Evolutionary conservation across 2,888 invertebrate species (phyloP).

Genomic region (Furcula furcula): DNA sequence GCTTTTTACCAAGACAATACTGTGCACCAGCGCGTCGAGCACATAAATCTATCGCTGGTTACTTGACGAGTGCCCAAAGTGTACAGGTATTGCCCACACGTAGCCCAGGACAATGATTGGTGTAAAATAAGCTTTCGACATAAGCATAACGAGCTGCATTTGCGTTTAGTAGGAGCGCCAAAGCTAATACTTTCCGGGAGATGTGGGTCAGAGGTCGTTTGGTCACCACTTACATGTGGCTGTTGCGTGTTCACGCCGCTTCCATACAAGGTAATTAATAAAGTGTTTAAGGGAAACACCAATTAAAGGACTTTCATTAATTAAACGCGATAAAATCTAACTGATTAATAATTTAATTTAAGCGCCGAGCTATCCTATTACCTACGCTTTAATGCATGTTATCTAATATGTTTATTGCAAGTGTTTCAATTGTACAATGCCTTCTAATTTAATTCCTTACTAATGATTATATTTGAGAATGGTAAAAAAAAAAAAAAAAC

Average conservation of each 20-base stretch:
- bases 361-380: slow-evolving; percentile 32
- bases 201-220: slow-evolving; percentile 59
- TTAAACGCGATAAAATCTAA: slow-evolving; percentile 49
- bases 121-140: slow-evolving; percentile 63
- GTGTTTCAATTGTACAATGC: no score
- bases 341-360: slow-evolving; percentile 43
- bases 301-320: slow-evolving; percentile 59
- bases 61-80: slow-evolving; percentile 40
- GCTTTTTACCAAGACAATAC: no score
- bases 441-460: no score
- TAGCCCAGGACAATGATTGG: slow-evolving; percentile 42
- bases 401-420: slow-evolving; percentile 16
- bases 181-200: slow-evolving; percentile 59
- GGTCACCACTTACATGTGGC: slow-evolving; percentile 41
- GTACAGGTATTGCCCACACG: slow-evolving; percentile 32
- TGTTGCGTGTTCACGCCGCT: slow-evolving; percentile 47
- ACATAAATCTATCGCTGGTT: slow-evolving; percentile 28
- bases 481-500: no score
- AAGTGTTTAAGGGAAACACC: slow-evolving; percentile 50
- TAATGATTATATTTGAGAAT: no score
- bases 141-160: slow-evolving; percentile 63
- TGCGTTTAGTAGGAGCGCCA: slow-evolving; percentile 51
- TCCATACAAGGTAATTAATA: slow-evolving; percentile 62
- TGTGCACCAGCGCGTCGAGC: slow-evolving; percentile 18
- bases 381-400: slow-evolving; percentile 15